phyloP scores from a whole-genome alignment of 2,113 vertebrate genomes.

The Enhydra lutris region DNA sequence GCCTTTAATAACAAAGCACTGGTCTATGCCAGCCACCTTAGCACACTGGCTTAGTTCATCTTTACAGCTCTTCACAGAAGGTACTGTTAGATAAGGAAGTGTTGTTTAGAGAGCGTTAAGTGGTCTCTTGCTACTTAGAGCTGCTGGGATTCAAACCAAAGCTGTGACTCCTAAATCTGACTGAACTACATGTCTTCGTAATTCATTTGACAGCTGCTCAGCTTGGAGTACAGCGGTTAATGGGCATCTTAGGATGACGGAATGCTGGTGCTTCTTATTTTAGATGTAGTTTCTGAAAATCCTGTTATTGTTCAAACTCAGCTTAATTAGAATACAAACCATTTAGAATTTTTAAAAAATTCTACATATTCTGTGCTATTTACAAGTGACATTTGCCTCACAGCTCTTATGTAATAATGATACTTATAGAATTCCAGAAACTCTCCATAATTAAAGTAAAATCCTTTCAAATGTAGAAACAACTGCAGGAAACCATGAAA shows the following conservation, averaged over 20 bases:
- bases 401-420: background rate
- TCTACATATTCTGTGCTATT: background rate
- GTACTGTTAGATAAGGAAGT: background rate
- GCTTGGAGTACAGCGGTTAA: background rate
- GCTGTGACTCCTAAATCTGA: background rate
- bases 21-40: background rate
- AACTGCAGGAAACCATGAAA: background rate
- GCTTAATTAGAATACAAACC: background rate
- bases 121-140: background rate
- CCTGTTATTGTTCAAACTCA: background rate
- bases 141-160: background rate
- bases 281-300: background rate
- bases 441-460: background rate
- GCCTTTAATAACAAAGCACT: background rate
- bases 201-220: background rate
- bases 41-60: background rate
- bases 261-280: background rate
- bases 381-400: background rate
- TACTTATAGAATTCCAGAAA: background rate
- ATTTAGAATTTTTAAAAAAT: constrained; percentile 2
- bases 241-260: background rate
- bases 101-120: background rate
- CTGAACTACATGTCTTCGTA: background rate
- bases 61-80: background rate
- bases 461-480: background rate